A percentile compares a stretch with the other conserved stretches of the same genome.
These are phyloP conservation scores for Leptopilina clavipes DNA, from an alignment of 1,140 invertebrate genomes.

Conservation along the genomic window DNA sequence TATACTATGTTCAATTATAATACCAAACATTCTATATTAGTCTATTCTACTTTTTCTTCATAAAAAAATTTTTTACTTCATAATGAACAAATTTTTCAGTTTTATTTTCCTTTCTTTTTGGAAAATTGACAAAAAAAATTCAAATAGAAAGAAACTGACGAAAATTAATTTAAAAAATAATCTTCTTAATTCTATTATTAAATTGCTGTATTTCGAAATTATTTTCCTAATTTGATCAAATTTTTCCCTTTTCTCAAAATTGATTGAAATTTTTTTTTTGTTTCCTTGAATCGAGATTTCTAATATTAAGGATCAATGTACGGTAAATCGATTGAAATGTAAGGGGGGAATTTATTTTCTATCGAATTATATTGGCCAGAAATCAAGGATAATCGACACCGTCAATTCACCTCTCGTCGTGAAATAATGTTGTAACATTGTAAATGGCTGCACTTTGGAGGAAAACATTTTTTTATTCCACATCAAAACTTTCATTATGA, in stretches of 20 bases:
- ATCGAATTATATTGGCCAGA: not conserved
- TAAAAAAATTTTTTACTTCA: not conserved
- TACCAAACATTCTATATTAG: slow-evolving; percentile 55
- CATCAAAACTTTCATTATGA: slow-evolving; percentile 30
- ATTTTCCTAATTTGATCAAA: too few species aligned
- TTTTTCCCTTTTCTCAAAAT: too few species aligned
- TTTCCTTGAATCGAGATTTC: too few species aligned
- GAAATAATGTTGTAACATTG: slow-evolving; percentile 13
- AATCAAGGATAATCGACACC: slow-evolving; percentile 14
- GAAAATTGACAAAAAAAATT: too few species aligned
- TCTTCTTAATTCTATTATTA: too few species aligned
- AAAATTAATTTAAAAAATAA: too few species aligned
- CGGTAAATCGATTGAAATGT: too few species aligned
- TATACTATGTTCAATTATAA: slow-evolving; percentile 58
- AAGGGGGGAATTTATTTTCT: not conserved
- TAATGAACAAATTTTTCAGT: not conserved
- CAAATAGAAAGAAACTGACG: too few species aligned
- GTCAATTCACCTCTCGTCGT: not conserved
- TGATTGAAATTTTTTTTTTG: not conserved
- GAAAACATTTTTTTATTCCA: not conserved
- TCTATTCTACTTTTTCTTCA: slow-evolving; percentile 35
- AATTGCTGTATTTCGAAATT: too few species aligned
- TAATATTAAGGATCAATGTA: not conserved
- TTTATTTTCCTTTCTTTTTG: not conserved
- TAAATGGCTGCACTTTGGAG: slow-evolving; percentile 27